A percentile compares a stretch with the other conserved stretches of the same genome.
Evolutionary conservation across 2,797 vertebrate species (phyloP).

Genomic region (Takifugu rubripes): DNA sequence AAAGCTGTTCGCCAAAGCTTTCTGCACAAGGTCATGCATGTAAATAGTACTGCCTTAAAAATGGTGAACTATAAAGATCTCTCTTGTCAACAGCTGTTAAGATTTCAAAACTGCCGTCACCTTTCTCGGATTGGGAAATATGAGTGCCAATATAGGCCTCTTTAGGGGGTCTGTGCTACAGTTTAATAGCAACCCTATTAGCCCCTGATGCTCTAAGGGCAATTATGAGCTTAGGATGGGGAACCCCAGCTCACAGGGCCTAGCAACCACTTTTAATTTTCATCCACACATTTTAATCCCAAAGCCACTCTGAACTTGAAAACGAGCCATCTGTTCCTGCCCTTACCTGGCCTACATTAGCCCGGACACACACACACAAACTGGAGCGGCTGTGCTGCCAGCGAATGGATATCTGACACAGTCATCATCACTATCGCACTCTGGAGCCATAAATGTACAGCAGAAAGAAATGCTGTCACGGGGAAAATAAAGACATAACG

Average conservation of each 20-base stretch:
- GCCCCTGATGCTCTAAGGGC: conserved; percentile 32
- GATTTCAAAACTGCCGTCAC: too few species aligned
- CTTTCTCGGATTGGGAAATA: too few species aligned
- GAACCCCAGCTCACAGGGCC: conserved; percentile 40
- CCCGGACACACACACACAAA: conserved; percentile 20
- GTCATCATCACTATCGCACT: conserved; percentile 46
- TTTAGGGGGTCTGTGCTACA: not conserved
- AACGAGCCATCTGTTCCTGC: conserved; percentile 63
- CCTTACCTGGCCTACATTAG: conserved; percentile 63
- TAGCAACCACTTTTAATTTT: conserved; percentile 68
- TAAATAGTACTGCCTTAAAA: too few species aligned
- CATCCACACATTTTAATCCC: conserved; percentile 60
- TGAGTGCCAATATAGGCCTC: not conserved
- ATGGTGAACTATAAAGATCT: too few species aligned
- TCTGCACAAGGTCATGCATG: not conserved
- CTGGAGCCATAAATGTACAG: conserved; percentile 6
- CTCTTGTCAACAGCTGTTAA: too few species aligned
- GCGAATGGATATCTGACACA: conserved; percentile 39
- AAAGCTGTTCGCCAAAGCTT: not conserved
- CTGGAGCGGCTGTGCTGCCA: conserved; percentile 20
- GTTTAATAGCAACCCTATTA: conserved; percentile 28
- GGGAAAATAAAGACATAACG: conserved; percentile 13
- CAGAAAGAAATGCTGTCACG: conserved; percentile 9
- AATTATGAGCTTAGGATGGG: conserved; percentile 53
- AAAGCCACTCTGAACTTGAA: conserved; percentile 59